Percentiles rank a stretch among this genome's conserved stretches.
phyloP scores from a whole-genome alignment of 1,140 invertebrate species.

The Calosoma granatense region DNA sequence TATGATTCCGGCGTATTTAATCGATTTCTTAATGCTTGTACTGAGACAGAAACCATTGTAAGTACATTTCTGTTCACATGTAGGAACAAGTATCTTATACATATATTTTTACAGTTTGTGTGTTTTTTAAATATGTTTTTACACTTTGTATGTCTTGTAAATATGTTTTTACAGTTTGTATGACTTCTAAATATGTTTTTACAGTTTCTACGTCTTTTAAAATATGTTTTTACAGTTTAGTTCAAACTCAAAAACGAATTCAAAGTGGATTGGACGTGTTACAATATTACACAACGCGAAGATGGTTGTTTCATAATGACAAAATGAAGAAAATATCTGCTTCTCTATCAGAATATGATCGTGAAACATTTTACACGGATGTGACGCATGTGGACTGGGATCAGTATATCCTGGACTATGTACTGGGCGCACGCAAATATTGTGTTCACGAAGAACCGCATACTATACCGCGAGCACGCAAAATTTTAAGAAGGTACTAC shows the following conservation, averaged over 20 bases:
- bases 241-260: conserved; percentile 54
- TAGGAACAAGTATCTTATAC: too few relatives aligned
- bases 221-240: conserved; percentile 40
- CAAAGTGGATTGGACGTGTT: conserved; percentile 52
- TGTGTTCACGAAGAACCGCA: conserved; percentile 65
- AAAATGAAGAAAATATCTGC: conserved; percentile 51
- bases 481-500: conserved; percentile 40
- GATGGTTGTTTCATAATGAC: conserved; percentile 73
- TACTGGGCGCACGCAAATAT: conserved; percentile 60
- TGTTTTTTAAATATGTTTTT: too few relatives aligned
- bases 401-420: conserved; percentile 56
- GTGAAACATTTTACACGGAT: conserved; percentile 45
- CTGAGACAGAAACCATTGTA: conserved; percentile 70
- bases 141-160: too few relatives aligned
- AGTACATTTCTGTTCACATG: conserved; percentile 27
- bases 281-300: conserved; percentile 77
- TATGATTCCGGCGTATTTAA: conserved; percentile 67
- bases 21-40: conserved; percentile 57
- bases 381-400: conserved; percentile 53
- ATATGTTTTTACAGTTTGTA: too few relatives aligned
- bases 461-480: conserved; percentile 59
- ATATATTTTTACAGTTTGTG: too few relatives aligned
- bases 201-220: not conserved
- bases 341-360: conserved; percentile 47
- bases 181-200: not conserved